phyloP scores from a whole-genome alignment of 1,140 invertebrate genomes.

The Lepidurus arcticus region DNA sequence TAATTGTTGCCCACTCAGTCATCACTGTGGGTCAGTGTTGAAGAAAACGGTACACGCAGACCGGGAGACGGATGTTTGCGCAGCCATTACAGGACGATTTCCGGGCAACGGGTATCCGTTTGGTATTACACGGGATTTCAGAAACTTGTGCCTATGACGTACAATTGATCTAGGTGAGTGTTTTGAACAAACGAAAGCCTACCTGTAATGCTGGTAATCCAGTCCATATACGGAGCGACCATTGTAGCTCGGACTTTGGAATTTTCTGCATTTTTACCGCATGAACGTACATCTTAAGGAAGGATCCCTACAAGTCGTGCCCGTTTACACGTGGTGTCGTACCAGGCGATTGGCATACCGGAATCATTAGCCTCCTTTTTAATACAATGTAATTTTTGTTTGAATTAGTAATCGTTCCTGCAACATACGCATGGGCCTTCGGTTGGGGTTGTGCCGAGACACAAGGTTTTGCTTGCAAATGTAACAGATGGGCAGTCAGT shows the following conservation, averaged over 20 bases:
- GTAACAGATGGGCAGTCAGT: neutral
- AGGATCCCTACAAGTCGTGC: neutral
- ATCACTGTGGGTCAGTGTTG: too few species aligned
- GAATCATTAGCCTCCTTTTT: neutral
- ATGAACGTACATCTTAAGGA: neutral
- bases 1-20: too few species aligned
- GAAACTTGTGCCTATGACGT: too few species aligned
- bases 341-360: neutral
- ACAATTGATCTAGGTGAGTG: too few species aligned
- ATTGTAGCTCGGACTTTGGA: neutral
- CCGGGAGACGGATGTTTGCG: too few species aligned
- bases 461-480: neutral
- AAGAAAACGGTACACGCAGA: too few species aligned
- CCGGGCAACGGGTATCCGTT: too few species aligned
- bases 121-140: too few species aligned
- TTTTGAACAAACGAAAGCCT: neutral
- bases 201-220: neutral
- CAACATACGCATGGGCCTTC: neutral
- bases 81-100: too few species aligned
- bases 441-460: neutral
- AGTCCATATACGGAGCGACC: neutral
- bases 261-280: neutral
- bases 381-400: neutral
- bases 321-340: neutral
- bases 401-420: neutral